phyloP scores from a whole-genome alignment of 1,140 invertebrate genomes.

The Parapsyche elsis region DNA sequence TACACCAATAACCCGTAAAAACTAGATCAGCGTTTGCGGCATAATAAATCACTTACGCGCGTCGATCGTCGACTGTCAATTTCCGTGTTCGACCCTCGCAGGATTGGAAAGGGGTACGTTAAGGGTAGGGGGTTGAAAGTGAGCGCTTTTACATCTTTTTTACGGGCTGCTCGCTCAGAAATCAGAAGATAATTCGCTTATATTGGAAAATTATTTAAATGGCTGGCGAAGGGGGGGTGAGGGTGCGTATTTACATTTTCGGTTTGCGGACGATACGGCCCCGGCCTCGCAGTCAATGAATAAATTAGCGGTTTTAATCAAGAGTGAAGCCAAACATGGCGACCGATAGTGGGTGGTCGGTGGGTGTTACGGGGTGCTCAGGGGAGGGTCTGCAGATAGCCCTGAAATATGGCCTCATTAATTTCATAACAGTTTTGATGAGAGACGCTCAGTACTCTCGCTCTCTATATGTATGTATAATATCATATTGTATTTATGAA shows the following conservation, averaged over 20 bases:
- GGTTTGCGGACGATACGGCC: background rate
- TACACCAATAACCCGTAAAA: background rate
- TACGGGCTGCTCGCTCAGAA: background rate
- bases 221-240: background rate
- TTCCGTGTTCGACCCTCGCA: conserved; percentile 1
- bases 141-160: background rate
- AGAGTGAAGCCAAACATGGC: conserved; percentile 36
- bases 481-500: too few relatives aligned
- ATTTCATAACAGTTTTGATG: conserved; percentile 33
- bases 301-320: conserved; percentile 44
- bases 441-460: background rate
- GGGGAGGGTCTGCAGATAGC: background rate
- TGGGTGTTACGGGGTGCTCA: too few relatives aligned
- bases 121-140: background rate
- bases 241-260: conserved; percentile 20
- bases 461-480: background rate
- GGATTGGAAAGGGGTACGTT: background rate
- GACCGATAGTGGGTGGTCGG: conserved; percentile 19
- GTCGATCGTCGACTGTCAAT: conserved; percentile 29
- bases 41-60: conserved; percentile 18
- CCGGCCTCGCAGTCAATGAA: conserved; percentile 23
- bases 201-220: conserved; percentile 21
- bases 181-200: conserved; percentile 19
- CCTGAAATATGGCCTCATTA: conserved; percentile 33
- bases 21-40: conserved; percentile 31